phyloP scores from a whole-genome alignment of 2,113 vertebrate genomes.

The Brachyhypopomus occidentalis region DNA sequence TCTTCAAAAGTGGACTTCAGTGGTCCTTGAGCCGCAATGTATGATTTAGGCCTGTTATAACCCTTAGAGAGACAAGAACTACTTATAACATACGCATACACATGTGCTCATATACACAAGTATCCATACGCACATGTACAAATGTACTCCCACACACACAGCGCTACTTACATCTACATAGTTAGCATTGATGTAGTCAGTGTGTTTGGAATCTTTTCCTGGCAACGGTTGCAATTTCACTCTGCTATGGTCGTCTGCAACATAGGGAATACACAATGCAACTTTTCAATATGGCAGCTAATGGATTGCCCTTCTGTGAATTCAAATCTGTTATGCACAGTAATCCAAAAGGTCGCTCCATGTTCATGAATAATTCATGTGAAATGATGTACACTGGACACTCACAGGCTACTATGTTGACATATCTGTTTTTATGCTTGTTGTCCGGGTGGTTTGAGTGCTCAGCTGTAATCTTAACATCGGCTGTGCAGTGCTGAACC shows the following conservation, averaged over 20 bases:
- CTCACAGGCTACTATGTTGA: conserved; percentile 99
- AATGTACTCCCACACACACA: background rate
- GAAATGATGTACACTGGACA: conserved; percentile 53
- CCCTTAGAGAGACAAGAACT: conserved; percentile 76
- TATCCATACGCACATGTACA: background rate
- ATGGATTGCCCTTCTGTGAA: background rate
- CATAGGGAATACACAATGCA: conserved; percentile 32
- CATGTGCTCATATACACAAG: background rate
- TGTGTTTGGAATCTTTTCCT: conserved; percentile 98
- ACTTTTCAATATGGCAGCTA: conserved; percentile 1
- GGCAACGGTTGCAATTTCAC: conserved; percentile 94
- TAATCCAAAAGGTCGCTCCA: conserved; percentile 1
- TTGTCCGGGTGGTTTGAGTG: conserved; percentile 98
- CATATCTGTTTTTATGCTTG: conserved; percentile 99
- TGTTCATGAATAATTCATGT: background rate
- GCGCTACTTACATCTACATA: conserved; percentile 92
- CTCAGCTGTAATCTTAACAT: conserved; percentile 98
- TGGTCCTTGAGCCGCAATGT: conserved; percentile 97
- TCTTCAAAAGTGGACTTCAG: conserved; percentile 99
- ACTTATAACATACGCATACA: background rate
- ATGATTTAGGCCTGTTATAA: conserved; percentile 95
- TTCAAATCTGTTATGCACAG: background rate
- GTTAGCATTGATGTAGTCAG: conserved; percentile 99
- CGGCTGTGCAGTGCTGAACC: conserved; percentile 91
- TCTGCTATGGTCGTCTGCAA: conserved; percentile 95